phyloP scores from a whole-genome alignment of 2,797 vertebrate species.

The Phalloptychus januarius region DNA sequence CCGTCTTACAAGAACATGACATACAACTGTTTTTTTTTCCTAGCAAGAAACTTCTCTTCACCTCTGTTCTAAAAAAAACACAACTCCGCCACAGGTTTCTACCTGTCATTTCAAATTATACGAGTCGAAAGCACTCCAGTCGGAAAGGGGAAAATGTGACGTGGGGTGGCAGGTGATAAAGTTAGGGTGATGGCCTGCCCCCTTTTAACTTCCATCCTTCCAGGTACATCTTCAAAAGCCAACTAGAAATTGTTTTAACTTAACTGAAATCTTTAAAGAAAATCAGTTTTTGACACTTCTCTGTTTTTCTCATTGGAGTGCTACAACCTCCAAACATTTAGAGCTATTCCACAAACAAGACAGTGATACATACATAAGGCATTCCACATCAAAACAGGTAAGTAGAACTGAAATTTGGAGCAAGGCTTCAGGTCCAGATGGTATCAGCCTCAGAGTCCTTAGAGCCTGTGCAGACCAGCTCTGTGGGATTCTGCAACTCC shows the following conservation, averaged over 20 bases:
- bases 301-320: background rate
- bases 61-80: slow-evolving; percentile 31
- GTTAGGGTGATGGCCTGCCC: slow-evolving; percentile 19
- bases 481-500: too few species aligned
- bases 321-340: background rate
- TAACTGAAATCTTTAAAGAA: slow-evolving; percentile 27
- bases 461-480: too few species aligned
- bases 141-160: slow-evolving; percentile 55
- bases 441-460: background rate
- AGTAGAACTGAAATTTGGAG: slow-evolving; percentile 32
- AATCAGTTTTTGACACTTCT: slow-evolving; percentile 2
- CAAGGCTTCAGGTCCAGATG: background rate
- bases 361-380: slow-evolving; percentile 36
- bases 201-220: slow-evolving; percentile 14
- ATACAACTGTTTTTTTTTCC: slow-evolving; percentile 25
- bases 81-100: slow-evolving; percentile 58
- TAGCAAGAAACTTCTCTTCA: slow-evolving; percentile 47
- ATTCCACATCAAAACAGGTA: slow-evolving; percentile 43
- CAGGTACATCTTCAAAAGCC: slow-evolving; percentile 20
- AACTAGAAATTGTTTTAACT: slow-evolving; percentile 28
- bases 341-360: slow-evolving; percentile 8
- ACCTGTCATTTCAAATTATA: slow-evolving; percentile 72
- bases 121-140: slow-evolving; percentile 64
- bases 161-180: slow-evolving; percentile 56
- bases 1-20: slow-evolving; percentile 58